phyloP scores from a whole-genome alignment of 2,888 invertebrate species.

The Hypselothyrea guttata region DNA sequence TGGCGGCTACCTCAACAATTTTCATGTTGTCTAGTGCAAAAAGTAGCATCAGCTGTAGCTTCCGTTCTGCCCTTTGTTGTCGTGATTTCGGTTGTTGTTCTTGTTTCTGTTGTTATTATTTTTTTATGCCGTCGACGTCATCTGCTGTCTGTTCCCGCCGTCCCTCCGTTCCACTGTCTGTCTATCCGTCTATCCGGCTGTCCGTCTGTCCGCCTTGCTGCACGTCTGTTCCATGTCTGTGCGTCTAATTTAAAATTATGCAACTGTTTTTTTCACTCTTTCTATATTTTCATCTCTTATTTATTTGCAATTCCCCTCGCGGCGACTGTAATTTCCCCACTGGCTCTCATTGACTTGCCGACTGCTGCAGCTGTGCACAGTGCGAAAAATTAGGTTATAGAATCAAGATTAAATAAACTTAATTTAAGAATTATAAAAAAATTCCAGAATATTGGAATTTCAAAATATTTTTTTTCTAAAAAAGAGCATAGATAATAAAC shows the following conservation, averaged over 20 bases:
- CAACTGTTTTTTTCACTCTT: constrained; percentile 52
- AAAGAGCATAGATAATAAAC: no score
- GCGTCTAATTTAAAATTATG: constrained; percentile 76
- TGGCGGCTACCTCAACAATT: constrained; percentile 14
- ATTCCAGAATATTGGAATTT: no score
- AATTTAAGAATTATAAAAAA: no score
- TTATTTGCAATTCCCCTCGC: constrained; percentile 1
- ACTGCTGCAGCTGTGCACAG: no score
- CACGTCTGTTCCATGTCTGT: constrained; percentile 70
- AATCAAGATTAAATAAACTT: no score
- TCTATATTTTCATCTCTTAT: constrained; percentile 5
- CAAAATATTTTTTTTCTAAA: no score
- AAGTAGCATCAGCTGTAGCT: constrained; percentile 38
- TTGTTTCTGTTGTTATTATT: constrained; percentile 10
- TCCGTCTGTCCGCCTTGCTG: constrained; percentile 7
- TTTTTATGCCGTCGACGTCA: constrained; percentile 10
- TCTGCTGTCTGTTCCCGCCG: constrained; percentile 22
- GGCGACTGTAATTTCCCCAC: constrained; percentile 48
- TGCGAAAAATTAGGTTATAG: no score
- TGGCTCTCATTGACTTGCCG: constrained; percentile 64
- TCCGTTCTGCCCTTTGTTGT: constrained; percentile 16
- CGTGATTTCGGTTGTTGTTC: constrained; percentile 2
- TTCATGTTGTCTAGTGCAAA: constrained; percentile 45
- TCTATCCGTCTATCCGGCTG: no score
- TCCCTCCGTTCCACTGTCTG: constrained; percentile 33